Conservation (phyloP, 1,140 invertebrate species). For the Acromyrmex heyeri region DNA sequence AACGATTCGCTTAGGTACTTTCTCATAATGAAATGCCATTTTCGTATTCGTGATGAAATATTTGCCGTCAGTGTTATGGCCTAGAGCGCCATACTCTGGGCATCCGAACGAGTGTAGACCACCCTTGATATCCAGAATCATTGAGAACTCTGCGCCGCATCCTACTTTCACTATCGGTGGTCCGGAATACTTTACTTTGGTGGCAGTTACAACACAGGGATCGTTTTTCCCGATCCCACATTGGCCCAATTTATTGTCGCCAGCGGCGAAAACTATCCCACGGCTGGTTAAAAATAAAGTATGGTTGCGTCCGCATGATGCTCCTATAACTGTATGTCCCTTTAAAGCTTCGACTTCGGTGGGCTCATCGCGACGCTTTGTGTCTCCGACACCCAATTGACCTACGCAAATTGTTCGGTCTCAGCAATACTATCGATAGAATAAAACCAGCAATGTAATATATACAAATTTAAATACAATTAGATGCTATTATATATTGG, state of each 20-base stretch:
- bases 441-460: neutral
- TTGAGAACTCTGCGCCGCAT: conserved; percentile 96
- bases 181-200: conserved; percentile 91
- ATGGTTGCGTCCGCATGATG: conserved; percentile 95
- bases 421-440: neutral
- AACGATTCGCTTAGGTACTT: conserved; percentile 93
- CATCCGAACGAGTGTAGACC: conserved; percentile 96
- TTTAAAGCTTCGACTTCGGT: conserved; percentile 91
- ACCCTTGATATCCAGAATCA: conserved; percentile 96
- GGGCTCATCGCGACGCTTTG: conserved; percentile 91
- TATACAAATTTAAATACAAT: conserved; percentile 1
- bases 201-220: conserved; percentile 90
- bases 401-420: conserved; percentile 86
- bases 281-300: conserved; percentile 95
- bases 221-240: conserved; percentile 94
- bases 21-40: conserved; percentile 94
- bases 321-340: conserved; percentile 93
- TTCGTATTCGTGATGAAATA: conserved; percentile 97
- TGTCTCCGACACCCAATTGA: conserved; percentile 95
- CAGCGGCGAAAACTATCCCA: conserved; percentile 94
- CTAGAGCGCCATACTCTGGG: conserved; percentile 96
- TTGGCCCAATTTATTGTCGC: conserved; percentile 96
- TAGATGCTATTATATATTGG: neutral
- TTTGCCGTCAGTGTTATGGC: conserved; percentile 97
- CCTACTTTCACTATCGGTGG: conserved; percentile 94